phyloP scores from a whole-genome alignment of 2,113 vertebrate species.

The Lophura nycthemera region DNA sequence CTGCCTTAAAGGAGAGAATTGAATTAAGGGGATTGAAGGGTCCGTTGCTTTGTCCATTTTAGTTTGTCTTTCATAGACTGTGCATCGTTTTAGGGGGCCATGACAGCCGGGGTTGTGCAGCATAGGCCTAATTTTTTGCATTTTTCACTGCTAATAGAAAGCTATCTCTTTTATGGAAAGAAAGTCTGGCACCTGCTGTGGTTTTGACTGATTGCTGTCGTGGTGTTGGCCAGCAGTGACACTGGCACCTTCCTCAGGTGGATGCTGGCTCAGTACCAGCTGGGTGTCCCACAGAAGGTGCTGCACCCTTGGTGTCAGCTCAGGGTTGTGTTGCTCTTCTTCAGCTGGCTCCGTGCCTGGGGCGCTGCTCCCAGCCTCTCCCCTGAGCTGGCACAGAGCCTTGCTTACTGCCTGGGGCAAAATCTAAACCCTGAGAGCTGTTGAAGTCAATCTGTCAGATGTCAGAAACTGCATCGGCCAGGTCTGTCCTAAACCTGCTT shows the following conservation, averaged over 20 bases:
- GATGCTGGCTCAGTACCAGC: not conserved
- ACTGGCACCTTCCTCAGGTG: not conserved
- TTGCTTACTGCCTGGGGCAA: not conserved
- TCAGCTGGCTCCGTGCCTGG: not conserved
- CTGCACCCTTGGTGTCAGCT: not conserved
- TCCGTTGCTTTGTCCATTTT: slow-evolving; percentile 48
- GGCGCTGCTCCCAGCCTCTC: not conserved
- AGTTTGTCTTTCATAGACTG: slow-evolving; percentile 55
- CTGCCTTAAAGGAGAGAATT: slow-evolving; percentile 76
- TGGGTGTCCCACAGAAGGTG: not conserved
- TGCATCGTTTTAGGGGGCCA: slow-evolving; percentile 48
- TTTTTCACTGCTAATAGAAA: slow-evolving; percentile 25
- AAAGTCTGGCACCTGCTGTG: slow-evolving; percentile 16
- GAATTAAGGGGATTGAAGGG: slow-evolving; percentile 64
- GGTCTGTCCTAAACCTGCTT: not conserved
- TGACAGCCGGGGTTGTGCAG: slow-evolving; percentile 33
- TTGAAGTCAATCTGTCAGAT: not conserved
- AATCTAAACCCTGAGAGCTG: not conserved
- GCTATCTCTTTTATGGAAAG: not conserved
- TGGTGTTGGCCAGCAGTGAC: fast-evolving
- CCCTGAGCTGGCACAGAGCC: not conserved
- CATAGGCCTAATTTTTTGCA: not conserved
- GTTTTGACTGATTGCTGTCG: not conserved
- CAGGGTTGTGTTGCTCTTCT: not conserved
- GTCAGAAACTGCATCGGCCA: not conserved